phyloP scores from a whole-genome alignment of 2,113 vertebrate genomes.

The Todiramphus chloris region DNA sequence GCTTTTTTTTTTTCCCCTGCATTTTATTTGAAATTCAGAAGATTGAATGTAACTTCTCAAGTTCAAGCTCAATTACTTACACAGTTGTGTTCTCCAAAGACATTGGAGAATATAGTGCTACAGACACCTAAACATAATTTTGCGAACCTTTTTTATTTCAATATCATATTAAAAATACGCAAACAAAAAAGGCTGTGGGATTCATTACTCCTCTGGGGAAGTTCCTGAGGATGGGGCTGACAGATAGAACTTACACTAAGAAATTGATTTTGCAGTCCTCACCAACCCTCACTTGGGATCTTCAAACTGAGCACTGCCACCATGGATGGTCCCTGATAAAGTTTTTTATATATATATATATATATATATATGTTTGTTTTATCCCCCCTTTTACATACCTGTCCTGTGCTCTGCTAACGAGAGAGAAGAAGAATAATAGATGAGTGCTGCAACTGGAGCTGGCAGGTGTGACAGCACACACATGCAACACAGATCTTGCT shows the following conservation, averaged over 20 bases:
- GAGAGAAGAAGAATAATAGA: neutral
- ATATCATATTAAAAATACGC: neutral
- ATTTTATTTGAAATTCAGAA: neutral
- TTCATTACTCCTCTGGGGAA: neutral
- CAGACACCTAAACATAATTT: neutral
- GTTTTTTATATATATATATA: neutral
- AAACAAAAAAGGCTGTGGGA: neutral
- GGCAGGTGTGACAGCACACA: slow-evolving; percentile 19
- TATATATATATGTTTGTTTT: neutral
- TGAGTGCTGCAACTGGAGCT: neutral
- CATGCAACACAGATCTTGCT: neutral
- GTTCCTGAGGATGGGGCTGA: neutral
- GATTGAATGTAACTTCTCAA: neutral
- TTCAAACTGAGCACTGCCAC: neutral
- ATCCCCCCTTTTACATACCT: neutral
- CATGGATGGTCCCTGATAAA: neutral
- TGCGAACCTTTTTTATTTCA: neutral
- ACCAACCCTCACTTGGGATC: neutral
- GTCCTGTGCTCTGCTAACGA: neutral
- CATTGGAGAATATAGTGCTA: neutral
- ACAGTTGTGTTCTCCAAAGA: neutral
- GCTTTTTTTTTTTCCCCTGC: neutral
- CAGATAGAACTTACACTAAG: neutral
- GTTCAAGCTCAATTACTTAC: neutral
- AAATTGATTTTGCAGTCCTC: neutral